Base-by-base conservation (phyloP, 2,113 vertebrate species). In the Pycnonotus jocosus region DNA sequence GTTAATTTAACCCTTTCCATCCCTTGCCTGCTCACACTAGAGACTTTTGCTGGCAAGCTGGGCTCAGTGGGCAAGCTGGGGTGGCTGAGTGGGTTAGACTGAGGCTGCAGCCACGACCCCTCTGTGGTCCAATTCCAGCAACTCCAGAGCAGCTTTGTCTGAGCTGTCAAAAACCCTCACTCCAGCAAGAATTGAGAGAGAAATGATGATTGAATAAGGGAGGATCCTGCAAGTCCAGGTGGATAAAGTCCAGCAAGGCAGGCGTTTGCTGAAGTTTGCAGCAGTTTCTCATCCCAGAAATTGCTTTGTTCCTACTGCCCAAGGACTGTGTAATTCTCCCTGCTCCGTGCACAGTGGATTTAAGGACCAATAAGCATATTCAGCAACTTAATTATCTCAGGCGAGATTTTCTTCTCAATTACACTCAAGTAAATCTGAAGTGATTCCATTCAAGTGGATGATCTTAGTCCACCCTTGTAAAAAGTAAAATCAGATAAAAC, bases 1-100 rank as follows among this genome's bases (percentile, higher is more conserved):
- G 94, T 96, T 94, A 92, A 88, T 82, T 96, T 97, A 97, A 97
- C 96, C 84, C 96, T 68, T 97, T 62, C 40, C 12, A 8, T 62
- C 61, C 68, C 68, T 60, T 28, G 12, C 53, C 33, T 79, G 56
- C 56, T 92, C 51, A 48, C 44, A 44, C 33, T 61, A 44, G 88
- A 86, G 54, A 20, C 68, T 95, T 85, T 82, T 38, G 64, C 3
- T 4, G 80, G 42, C 18, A 42, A 69, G 48, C 25, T 9, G 1
- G 38, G 42, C 11, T 81, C 62, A 58, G 35, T 12, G 17, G 40
- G 47, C 28, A 37, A 83, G 28, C 22, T 15, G 4, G 28, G 53
- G 27, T 45, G 72, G 37, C 38, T 71, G 56, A 2, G 0, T 1
- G 1, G 44, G 71, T 90, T 30, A 42, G 65, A 14, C 58, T 19